These are phyloP conservation scores for Aphaenogaster ashmeadi DNA, from an alignment of 1,140 invertebrate genomes.

Conservation along the genomic window DNA sequence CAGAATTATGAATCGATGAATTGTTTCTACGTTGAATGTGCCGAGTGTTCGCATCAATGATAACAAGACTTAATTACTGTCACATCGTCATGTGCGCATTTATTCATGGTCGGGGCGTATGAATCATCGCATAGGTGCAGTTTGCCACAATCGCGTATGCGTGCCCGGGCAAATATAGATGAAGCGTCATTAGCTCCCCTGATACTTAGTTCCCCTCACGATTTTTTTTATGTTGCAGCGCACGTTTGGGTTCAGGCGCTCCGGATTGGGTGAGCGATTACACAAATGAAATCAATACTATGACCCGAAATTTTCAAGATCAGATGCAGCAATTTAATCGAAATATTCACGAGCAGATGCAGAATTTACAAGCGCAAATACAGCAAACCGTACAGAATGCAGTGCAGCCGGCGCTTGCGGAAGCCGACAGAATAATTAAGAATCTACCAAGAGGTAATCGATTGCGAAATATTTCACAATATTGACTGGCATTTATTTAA, in stretches of 20 bases:
- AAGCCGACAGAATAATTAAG: neutral
- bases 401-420: neutral
- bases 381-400: neutral
- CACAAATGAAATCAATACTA: neutral
- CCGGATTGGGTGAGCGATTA: neutral
- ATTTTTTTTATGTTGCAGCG: constrained; percentile 41
- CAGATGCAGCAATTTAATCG: neutral
- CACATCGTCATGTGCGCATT: neutral
- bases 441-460: constrained; percentile 39
- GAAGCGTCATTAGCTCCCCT: neutral
- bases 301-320: neutral
- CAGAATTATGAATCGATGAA: neutral
- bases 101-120: neutral
- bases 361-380: neutral
- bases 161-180: neutral
- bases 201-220: too few relatives aligned
- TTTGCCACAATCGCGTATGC: neutral
- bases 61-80: neutral
- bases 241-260: neutral
- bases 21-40: neutral
- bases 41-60: neutral
- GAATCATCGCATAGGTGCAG: constrained; percentile 35
- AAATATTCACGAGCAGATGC: neutral
- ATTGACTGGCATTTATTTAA: neutral
- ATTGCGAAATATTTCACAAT: neutral